Evolutionary conservation across 2,797 vertebrate species (phyloP).

Genomic region (Liasis olivaceus): DNA sequence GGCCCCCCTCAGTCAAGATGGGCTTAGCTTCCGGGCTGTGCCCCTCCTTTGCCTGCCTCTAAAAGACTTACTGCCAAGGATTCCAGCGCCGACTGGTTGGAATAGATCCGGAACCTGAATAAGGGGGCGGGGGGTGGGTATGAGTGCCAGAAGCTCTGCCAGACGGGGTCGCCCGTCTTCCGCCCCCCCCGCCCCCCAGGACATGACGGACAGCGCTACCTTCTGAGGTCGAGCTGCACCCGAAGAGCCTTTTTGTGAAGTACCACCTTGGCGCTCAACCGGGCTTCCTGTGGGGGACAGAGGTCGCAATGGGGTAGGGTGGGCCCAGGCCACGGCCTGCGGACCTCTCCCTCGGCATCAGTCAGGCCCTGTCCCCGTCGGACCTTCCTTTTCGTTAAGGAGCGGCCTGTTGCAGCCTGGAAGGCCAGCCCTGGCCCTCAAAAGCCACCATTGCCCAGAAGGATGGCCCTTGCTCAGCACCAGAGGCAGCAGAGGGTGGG

Average conservation of each 20-base stretch:
- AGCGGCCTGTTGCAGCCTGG: no score
- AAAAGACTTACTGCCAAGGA: slow-evolving; percentile 86
- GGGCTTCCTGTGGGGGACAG: slow-evolving; percentile 64
- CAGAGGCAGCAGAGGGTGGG: not conserved
- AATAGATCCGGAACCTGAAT: slow-evolving; percentile 92
- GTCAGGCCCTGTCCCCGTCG: not conserved
- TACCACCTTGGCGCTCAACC: slow-evolving; percentile 83
- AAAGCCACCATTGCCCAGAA: not conserved
- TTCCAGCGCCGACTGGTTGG: slow-evolving; percentile 91
- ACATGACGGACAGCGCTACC: slow-evolving; percentile 65
- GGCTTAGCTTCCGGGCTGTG: not conserved
- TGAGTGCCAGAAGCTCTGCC: fast-evolving
- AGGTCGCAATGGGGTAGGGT: not conserved
- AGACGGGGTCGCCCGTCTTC: fast-evolving
- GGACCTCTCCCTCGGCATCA: not conserved
- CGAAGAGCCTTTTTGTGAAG: slow-evolving; percentile 85
- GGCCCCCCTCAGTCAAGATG: fast-evolving
- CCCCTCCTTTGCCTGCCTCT: not conserved
- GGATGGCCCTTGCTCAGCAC: not conserved
- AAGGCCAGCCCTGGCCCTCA: no score
- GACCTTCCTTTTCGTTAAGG: not conserved
- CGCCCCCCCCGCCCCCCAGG: fast-evolving
- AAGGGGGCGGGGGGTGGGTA: fast-evolving
- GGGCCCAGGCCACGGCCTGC: not conserved
- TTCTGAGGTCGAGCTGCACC: slow-evolving; percentile 85